phyloP scores from a whole-genome alignment of 2,797 vertebrate species.

The Notoglanidium macrostoma region DNA sequence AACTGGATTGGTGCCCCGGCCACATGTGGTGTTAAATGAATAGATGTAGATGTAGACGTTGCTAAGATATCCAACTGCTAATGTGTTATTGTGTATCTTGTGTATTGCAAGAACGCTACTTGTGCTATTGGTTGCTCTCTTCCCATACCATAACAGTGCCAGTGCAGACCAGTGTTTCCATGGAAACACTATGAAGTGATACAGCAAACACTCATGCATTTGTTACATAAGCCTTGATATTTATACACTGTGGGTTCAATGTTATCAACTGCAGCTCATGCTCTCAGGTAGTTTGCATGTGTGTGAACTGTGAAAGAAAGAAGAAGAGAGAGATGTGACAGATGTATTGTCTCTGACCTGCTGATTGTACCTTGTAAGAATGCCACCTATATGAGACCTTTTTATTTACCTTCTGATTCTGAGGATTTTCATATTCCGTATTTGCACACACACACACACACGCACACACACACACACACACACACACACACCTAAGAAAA shows the following conservation, averaged over 20 bases:
- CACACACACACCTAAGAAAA: slow-evolving; percentile 44
- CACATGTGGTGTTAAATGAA: slow-evolving; percentile 19
- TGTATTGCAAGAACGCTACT: background rate
- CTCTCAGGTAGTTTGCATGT: slow-evolving; percentile 6
- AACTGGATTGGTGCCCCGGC: background rate
- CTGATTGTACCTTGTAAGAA: slow-evolving; percentile 35
- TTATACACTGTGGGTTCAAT: background rate
- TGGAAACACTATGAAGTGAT: slow-evolving; percentile 22
- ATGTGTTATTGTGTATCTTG: slow-evolving; percentile 17
- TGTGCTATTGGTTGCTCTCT: background rate
- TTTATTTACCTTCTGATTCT: slow-evolving; percentile 25
- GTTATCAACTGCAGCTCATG: slow-evolving; percentile 15
- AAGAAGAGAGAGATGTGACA: slow-evolving; percentile 62
- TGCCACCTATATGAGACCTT: slow-evolving; percentile 29
- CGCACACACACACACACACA: too few relatives aligned
- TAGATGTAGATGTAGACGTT: background rate
- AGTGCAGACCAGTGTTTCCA: slow-evolving; percentile 19
- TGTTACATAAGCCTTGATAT: slow-evolving; percentile 22
- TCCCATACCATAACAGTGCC: slow-evolving; percentile 25
- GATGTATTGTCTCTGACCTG: slow-evolving; percentile 62
- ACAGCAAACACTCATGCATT: slow-evolving; percentile 21
- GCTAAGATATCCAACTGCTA: slow-evolving; percentile 3
- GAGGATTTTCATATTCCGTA: slow-evolving; percentile 14
- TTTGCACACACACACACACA: slow-evolving; percentile 41
- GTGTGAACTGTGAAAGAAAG: slow-evolving; percentile 3